Evolutionary conservation across 2,797 vertebrate genomes (phyloP).

Genomic region (Acrossocheilus fasciatus): DNA sequence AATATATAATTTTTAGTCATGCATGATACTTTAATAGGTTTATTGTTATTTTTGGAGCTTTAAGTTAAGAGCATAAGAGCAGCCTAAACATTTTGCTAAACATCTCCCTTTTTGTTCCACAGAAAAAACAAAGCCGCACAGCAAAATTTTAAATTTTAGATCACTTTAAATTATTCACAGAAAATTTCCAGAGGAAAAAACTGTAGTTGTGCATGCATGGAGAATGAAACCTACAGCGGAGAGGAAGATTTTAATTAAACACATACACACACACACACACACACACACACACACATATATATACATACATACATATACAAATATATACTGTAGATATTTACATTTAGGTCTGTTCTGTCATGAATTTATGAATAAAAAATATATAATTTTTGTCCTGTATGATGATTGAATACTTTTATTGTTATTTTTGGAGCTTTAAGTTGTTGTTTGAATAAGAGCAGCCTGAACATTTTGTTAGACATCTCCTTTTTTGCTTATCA

Average conservation of each 20-base stretch:
- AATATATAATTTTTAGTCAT: background rate
- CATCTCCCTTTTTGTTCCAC: background rate
- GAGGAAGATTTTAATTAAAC: no score
- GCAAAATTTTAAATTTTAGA: no score
- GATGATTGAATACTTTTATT: background rate
- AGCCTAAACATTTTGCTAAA: slow-evolving; percentile 3
- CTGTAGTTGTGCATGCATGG: no score
- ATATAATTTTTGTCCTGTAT: background rate
- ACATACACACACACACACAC: no score
- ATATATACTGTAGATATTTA: no score
- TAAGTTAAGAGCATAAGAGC: background rate
- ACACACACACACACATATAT: no score
- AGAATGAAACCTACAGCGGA: no score
- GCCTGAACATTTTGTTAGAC: background rate
- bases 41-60: background rate
- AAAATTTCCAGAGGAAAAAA: no score
- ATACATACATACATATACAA: no score
- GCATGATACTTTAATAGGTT: background rate
- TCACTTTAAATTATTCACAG: no score
- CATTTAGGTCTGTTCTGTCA: no score
- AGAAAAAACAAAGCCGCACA: background rate
- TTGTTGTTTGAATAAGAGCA: background rate
- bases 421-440: background rate
- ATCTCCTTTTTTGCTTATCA: background rate
- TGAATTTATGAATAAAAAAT: no score